Base-by-base conservation (phyloP, 2,888 invertebrate genomes). In the Patella caerulea region DNA sequence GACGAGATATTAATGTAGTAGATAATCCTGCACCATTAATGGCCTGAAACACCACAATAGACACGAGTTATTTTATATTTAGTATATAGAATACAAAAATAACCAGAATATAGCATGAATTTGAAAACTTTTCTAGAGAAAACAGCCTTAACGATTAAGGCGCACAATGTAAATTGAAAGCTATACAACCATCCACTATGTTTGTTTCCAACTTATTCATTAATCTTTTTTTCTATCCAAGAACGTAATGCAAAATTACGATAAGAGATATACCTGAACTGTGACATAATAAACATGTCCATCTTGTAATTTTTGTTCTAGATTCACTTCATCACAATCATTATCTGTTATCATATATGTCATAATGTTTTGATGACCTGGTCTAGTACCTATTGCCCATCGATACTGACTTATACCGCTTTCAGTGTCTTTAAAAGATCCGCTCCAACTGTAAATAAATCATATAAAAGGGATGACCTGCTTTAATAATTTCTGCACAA, bases 231-330 rank as follows among this genome's bases (percentile, higher is more conserved):
- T 9, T 45, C 45, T 45, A 45, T 45, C 9, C 9, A 45, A 7
- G 5, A 45, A 45, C 7, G 45, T 45, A 45, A 45, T 45, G 45
- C 9, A 9, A 45, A 45, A 45, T 45, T 45, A 65, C 9, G 2
- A 17, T 11, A 11, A 65, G 12, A 65, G 24, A 5, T 65, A 12
- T 59, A 80, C 82, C 78, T 77, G 77, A n/a, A 82, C 78, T 17
- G 78, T 77, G 45, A 82, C 55, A 70, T 78, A 82, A 59, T 81
- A 82, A 2, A 74, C 76, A 24, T 81, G 77, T 14, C 82, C 82
- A 53, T 79, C 81, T 9, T 75, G 73, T 24, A 81, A 69, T 45
- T 72, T 56, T n/a, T 34, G 52, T 52, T 70, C 69, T 15, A 73
- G 70, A 12, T 24, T 55, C 55, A 71, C n/a, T 19, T 71, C 15